These are phyloP conservation scores for Remorina albescens DNA, from an alignment of 2,797 vertebrate genomes.

Conservation along the genomic window DNA sequence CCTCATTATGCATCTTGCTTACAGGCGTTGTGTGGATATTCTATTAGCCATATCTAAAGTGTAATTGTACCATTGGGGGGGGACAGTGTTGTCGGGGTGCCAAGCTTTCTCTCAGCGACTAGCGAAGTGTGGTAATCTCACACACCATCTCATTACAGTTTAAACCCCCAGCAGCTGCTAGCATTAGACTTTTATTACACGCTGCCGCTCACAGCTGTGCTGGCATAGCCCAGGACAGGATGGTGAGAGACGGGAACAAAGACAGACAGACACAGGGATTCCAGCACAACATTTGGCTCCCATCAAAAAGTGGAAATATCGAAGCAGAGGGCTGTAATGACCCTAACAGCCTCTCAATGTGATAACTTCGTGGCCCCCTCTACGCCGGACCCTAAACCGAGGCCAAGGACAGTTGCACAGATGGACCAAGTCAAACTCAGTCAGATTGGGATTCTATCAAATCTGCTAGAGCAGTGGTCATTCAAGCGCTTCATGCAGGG, in stretches of 20 bases:
- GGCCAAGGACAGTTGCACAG: conserved; percentile 83
- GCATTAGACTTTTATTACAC: conserved; percentile 88
- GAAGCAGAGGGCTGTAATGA: conserved; percentile 80
- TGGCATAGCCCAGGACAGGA: conserved; percentile 82
- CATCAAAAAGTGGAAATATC: conserved; percentile 79
- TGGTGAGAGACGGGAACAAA: conserved; percentile 82
- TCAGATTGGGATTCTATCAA: conserved; percentile 80
- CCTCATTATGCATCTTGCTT: conserved; percentile 81
- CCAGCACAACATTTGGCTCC: conserved; percentile 82
- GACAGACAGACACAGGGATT: conserved; percentile 81
- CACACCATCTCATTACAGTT: conserved; percentile 88
- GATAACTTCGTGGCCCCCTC: conserved; percentile 68
- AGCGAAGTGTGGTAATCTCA: conserved; percentile 86
- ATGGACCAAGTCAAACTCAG: conserved; percentile 77
- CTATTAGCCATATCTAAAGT: conserved; percentile 85
- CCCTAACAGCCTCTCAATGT: conserved; percentile 81
- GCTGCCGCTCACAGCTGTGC: conserved; percentile 85
- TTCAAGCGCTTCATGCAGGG: conserved; percentile 65
- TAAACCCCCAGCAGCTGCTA: conserved; percentile 87
- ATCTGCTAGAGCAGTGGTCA: conserved; percentile 70
- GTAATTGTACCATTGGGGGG: conserved; percentile 83
- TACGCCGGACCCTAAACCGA: conserved; percentile 59
- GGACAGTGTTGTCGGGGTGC: conserved; percentile 74
- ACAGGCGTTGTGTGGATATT: conserved; percentile 83
- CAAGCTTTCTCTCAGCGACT: conserved; percentile 82